Evolutionary conservation across 2,888 invertebrate species (phyloP).

Genomic region (Hyposoter dolosus): DNA sequence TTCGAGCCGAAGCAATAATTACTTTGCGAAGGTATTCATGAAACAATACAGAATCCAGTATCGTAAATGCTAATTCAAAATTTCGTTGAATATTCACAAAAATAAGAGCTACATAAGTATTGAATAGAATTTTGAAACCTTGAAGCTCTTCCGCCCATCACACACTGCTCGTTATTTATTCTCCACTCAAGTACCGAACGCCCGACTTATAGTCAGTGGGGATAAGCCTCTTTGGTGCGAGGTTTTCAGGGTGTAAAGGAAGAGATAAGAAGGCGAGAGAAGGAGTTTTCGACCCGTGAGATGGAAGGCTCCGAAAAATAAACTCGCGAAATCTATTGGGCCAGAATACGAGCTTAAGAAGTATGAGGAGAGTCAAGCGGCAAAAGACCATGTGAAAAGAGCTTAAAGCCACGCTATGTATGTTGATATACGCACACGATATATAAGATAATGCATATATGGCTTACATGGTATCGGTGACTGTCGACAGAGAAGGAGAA

Average conservation of each 20-base stretch:
- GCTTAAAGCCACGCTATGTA: slow-evolving; percentile 73
- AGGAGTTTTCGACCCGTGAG: slow-evolving; percentile 19
- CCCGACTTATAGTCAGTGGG: slow-evolving; percentile 70
- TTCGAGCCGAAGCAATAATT: not conserved
- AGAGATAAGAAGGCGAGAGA: slow-evolving; percentile 14
- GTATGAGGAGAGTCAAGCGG: slow-evolving; percentile 36
- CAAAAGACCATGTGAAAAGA: slow-evolving; percentile 73
- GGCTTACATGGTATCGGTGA: slow-evolving; percentile 13
- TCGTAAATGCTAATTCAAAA: not conserved
- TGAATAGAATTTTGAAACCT: slow-evolving; percentile 9
- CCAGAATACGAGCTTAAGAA: slow-evolving; percentile 28
- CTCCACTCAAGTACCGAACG: slow-evolving; percentile 60
- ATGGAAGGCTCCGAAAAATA: slow-evolving; percentile 47
- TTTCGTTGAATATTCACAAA: slow-evolving; percentile 15
- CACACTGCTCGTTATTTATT: slow-evolving; percentile 59
- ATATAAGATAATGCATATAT: not conserved
- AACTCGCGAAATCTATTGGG: slow-evolving; percentile 65
- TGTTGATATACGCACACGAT: slow-evolving; percentile 29
- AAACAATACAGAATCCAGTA: not conserved
- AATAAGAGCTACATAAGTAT: not conserved
- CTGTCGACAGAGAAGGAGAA: slow-evolving; percentile 7
- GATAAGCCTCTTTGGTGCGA: slow-evolving; percentile 59
- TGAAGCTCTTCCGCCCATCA: slow-evolving; percentile 54
- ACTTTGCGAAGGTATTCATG: not conserved
- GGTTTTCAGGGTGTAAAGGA: slow-evolving; percentile 20